A percentile compares a stretch with the other conserved stretches of the same genome.
Evolutionary conservation across 1,140 invertebrate species (phyloP).

Genomic region (Conus betulinus): DNA sequence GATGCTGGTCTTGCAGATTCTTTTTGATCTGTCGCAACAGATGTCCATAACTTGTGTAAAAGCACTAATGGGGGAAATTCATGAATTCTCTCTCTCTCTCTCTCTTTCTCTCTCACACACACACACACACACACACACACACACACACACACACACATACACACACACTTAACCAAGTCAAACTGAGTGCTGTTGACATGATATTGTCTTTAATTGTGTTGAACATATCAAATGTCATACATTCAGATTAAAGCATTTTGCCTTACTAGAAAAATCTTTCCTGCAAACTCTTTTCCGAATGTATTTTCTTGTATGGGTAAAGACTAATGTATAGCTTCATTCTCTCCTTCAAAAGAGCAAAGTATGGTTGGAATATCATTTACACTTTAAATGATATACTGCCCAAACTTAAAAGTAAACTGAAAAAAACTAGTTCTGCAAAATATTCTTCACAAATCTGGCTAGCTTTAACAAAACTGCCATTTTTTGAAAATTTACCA

Average conservation of each 20-base stretch:
- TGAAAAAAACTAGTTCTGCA: not conserved
- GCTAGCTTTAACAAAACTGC: not conserved
- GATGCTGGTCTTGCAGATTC: too few species aligned
- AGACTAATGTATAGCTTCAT: not conserved
- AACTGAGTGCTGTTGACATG: not conserved
- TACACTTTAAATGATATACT: not conserved
- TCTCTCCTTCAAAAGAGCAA: not conserved
- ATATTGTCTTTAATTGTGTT: not conserved
- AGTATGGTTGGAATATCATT: not conserved
- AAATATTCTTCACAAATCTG: not conserved
- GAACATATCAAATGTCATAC: not conserved
- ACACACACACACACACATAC: not conserved
- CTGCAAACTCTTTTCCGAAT: not conserved
- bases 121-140: too few species aligned
- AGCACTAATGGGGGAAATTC: too few species aligned
- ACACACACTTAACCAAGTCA: not conserved
- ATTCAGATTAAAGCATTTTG: not conserved
- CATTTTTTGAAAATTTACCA: too few species aligned
- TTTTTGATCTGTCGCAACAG: too few species aligned
- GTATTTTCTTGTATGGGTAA: not conserved
- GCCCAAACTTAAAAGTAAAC: not conserved
- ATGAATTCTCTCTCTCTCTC: too few species aligned
- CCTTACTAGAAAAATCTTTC: not conserved
- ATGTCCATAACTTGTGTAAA: too few species aligned
- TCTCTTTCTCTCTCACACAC: too few species aligned